These are phyloP conservation scores for Hippotragus niger DNA, from an alignment of 2,113 vertebrate species.

Conservation along the genomic window DNA sequence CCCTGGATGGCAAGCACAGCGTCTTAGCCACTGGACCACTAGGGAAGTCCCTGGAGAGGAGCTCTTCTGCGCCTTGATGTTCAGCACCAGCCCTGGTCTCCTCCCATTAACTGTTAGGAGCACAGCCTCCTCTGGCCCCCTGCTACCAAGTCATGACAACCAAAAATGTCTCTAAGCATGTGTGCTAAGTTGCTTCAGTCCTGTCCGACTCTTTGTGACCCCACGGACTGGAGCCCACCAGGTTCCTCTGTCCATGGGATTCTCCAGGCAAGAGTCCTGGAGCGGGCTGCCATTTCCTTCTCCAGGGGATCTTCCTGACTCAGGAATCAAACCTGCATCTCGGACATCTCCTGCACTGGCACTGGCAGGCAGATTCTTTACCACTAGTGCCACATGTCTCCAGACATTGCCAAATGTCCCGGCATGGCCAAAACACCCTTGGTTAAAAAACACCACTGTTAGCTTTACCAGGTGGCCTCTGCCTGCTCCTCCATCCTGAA, in stretches of 20 bases:
- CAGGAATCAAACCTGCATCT: neutral
- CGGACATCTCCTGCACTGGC: fast-evolving
- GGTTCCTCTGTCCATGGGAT: neutral
- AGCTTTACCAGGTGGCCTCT: neutral
- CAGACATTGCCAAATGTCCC: neutral
- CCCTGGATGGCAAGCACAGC: neutral
- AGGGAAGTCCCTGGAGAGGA: neutral
- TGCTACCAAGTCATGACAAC: neutral
- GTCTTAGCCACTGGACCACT: neutral
- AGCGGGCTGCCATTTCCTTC: neutral
- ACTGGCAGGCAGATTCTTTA: neutral
- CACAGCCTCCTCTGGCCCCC: no score
- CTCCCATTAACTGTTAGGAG: neutral
- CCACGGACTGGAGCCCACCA: neutral
- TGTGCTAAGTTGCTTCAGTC: neutral
- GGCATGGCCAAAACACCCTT: fast-evolving
- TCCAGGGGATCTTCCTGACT: neutral
- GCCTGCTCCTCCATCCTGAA: neutral
- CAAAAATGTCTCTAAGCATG: neutral
- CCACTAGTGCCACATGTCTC: neutral
- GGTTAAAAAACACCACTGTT: neutral
- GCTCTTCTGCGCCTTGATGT: no score
- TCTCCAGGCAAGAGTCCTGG: neutral
- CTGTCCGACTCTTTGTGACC: neutral
- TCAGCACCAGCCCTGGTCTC: neutral